Base-by-base conservation (phyloP, 2,113 vertebrate genomes). In the Gnathonemus echidnorhynchus region DNA sequence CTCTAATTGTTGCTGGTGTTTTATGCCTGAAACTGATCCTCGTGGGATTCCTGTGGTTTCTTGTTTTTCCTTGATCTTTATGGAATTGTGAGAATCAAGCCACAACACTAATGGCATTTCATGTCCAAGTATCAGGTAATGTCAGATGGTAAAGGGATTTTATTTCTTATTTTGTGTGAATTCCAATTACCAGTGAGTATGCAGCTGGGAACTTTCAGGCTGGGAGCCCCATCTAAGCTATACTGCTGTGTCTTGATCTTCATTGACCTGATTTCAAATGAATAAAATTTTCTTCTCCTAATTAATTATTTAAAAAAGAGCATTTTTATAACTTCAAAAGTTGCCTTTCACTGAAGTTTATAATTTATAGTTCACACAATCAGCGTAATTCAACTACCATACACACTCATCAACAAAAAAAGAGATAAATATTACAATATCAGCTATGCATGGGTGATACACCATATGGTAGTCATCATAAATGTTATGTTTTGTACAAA, bases 271-370 rank as follows among this genome's bases (percentile, higher is more conserved):
- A 48, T 50, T 31, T 86, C 85, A 52, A 7, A 10, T 7, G n/a
- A 27, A 48, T 48, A 86, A 86, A 52, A 52, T 31, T 48, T 86
- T 86, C 85, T 50, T 49, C 49, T 52, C 45, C 46, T 86, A 31
- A 86, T 86, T 49, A 86, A 86, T 86, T 86, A 86, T 86, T 86
- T 50, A 52, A 49, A 86, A 85, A 50, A 52, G 49, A 27, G n/a
- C 48, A 86, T 86, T 52, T 86, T 86, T 86, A 31, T 52, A 24
- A 86, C n/a, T 86, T 86, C 85, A 86, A 86, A 86, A 50, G 45
- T n/a, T 86, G 48, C 85, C 13, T 86, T 50, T n/a, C 24, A 50
- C 48, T 86, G 46, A 86, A 86, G 46, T 86, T 86, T 48, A 83
- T 45, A 50, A n/a, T 86, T 86, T 86, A 50, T 49, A 86, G 48